Evolutionary conservation across 2,888 invertebrate genomes (phyloP).

Genomic region (Cataglyphis cursor): DNA sequence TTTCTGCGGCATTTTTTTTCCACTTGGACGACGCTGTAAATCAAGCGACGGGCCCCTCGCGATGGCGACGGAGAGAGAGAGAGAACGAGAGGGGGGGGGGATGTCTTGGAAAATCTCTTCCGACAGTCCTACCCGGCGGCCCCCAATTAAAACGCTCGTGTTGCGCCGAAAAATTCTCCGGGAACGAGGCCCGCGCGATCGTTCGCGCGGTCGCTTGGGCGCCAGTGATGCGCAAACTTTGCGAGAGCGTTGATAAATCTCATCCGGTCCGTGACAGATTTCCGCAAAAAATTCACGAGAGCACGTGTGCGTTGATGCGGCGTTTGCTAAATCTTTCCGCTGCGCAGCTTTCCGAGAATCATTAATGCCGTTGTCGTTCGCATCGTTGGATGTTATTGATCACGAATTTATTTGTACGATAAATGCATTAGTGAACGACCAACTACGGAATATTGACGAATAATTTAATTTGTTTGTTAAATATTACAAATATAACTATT

Average conservation of each 20-base stretch:
- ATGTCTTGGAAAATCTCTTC: constrained; percentile 72
- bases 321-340: constrained; percentile 57
- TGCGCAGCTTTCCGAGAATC: constrained; percentile 69
- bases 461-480: constrained; percentile 6
- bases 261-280: constrained; percentile 78
- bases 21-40: constrained; percentile 56
- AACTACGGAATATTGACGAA: constrained; percentile 15
- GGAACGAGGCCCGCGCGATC: constrained; percentile 21
- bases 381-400: constrained; percentile 69
- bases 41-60: constrained; percentile 50
- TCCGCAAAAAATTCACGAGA: constrained; percentile 72
- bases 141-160: constrained; percentile 75
- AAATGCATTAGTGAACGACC: constrained; percentile 14
- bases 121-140: constrained; percentile 67
- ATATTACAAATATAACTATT: constrained; percentile 17
- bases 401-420: constrained; percentile 25
- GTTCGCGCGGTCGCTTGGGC: constrained; percentile 22
- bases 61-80: neutral
- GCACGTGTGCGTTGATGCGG: constrained; percentile 67
- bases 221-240: constrained; percentile 72
- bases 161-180: constrained; percentile 66
- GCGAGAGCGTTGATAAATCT: constrained; percentile 78
- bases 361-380: constrained; percentile 60
- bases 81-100: neutral
- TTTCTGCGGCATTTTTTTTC: constrained; percentile 59